A percentile compares a stretch with the other conserved stretches of the same genome.
Conservation (phyloP, 1,140 invertebrate genomes). For the Apis florea region DNA sequence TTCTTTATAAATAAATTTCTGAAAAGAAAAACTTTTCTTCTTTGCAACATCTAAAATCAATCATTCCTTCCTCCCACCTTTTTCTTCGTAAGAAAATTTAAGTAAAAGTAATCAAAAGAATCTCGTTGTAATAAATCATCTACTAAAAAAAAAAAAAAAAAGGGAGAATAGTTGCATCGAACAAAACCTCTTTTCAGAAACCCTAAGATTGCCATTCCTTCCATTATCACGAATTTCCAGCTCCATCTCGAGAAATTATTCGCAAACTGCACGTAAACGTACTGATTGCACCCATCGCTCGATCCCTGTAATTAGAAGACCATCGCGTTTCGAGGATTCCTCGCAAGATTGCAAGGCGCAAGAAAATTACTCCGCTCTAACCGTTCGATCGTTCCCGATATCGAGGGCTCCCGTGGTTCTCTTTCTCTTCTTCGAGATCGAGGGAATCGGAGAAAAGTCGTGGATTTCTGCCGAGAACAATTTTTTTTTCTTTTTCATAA, state of each 20-base stretch:
- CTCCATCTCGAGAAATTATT: background rate
- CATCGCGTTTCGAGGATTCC: constrained; percentile 20
- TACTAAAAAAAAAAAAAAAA: too few relatives aligned
- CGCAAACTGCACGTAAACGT: background rate
- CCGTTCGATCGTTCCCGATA: background rate
- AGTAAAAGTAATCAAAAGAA: too few relatives aligned
- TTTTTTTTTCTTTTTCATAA: background rate
- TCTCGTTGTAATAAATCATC: too few relatives aligned
- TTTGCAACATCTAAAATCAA: too few relatives aligned
- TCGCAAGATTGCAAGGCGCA: constrained; percentile 9
- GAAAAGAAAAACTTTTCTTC: too few relatives aligned
- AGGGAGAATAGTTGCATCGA: background rate
- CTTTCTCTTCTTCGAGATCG: background rate
- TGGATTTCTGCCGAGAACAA: background rate
- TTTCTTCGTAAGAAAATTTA: too few relatives aligned
- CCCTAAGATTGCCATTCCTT: background rate
- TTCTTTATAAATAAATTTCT: too few relatives aligned
- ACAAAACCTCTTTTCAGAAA: background rate
- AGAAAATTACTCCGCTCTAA: constrained; percentile 8
- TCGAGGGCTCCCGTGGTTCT: background rate
- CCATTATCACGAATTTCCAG: background rate
- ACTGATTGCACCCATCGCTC: background rate
- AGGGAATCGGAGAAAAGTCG: background rate
- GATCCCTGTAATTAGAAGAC: constrained; percentile 21
- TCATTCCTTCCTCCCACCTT: too few relatives aligned